phyloP scores from a whole-genome alignment of 2,113 vertebrate species.

The Herpetotheres cachinnans region DNA sequence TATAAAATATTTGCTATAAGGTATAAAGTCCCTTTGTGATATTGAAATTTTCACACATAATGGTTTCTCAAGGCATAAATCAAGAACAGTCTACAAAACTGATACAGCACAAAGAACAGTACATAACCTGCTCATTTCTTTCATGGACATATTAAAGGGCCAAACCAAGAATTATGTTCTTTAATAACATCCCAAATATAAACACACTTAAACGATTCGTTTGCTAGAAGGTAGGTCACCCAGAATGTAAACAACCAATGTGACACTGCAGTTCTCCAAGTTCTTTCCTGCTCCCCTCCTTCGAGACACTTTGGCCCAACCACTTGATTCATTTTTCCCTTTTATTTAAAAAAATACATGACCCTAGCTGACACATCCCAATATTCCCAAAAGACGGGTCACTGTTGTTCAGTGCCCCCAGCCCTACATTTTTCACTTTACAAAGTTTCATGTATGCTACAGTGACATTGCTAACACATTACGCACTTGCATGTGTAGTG shows the following conservation, averaged over 20 bases:
- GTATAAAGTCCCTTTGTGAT: background rate
- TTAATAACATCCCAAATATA: background rate
- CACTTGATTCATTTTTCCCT: background rate
- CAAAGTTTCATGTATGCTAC: background rate
- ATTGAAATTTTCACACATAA: background rate
- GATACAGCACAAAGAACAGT: background rate
- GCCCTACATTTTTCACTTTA: background rate
- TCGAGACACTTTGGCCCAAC: background rate
- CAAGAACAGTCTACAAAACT: background rate
- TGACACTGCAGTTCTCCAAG: background rate
- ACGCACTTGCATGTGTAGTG: background rate
- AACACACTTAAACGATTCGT: background rate
- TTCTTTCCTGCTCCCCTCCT: background rate
- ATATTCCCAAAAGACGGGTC: background rate
- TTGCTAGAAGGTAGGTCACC: background rate
- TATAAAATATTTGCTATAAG: background rate
- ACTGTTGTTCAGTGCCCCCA: background rate
- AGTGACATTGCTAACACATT: background rate
- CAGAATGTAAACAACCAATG: background rate
- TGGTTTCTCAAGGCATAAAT: background rate
- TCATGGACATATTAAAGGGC: background rate
- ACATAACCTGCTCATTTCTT: rapidly evolving
- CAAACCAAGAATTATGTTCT: background rate
- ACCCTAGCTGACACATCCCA: background rate
- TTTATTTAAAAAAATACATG: background rate